Base-by-base conservation (phyloP, 2,888 invertebrate genomes). In the Microlaimidae sp. region DNA sequence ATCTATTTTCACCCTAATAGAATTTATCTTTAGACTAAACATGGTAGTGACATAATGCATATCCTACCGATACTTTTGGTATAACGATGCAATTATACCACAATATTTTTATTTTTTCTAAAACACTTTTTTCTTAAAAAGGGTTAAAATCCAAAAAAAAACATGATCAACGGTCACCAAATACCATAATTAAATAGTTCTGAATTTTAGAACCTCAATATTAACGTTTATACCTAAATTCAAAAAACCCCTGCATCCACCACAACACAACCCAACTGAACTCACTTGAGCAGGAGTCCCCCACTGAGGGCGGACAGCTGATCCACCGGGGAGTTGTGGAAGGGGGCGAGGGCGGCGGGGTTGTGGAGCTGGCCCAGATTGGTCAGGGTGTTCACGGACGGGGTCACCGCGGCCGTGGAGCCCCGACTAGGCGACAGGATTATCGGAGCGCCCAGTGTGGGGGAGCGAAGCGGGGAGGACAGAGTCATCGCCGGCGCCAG, bases 401-500 rank as follows among this genome's bases (percentile, higher is more conserved):
- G 51, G 38, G 52, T 32, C 21, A 32, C 7, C 3, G 47, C 26
- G n/a, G 26, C 21, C 40, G 7, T 38, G 46, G 4, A 19, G 21
- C 38, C 41, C 21, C 53, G 41, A 13, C 46, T 51, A 10, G 56
- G 56, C 17, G 46, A 46, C 21, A 56, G 51, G 21, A 54, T 56
- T 4, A 56, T 41, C n/a, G 56, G 52, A 2, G 56, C 56, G 17
- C 56, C 56, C 24, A 51, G 27, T 3, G 25, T 51, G 26, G 51
- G 51, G 26, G 51, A 51, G 42, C 51, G 51, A 27, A 51, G 7
- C 3, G 51, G 40, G 10, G 51, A 40, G 19, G 51, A 3, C 52
- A 56, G 29, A 1, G 56, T 49, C 46, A 56, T 50, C n/a, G n/a
- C n/a, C 17, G 56, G 52, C 42, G 53, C 47, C 7, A 56, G 28